Base-by-base conservation (phyloP, 1,140 invertebrate species). In the Branchinecta lynchi region DNA sequence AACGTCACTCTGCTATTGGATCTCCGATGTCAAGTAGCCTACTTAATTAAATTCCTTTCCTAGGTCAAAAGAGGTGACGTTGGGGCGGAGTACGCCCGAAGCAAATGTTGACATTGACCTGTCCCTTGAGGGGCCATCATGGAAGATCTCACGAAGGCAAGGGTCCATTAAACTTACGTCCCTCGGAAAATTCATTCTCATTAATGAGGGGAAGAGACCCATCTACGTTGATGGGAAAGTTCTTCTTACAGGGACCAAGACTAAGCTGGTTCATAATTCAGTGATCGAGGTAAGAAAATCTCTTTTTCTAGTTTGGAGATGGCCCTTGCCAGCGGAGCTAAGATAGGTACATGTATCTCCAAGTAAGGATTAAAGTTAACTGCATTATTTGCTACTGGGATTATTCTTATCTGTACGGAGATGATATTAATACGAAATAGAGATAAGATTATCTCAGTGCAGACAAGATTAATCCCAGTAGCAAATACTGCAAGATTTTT, bases 191-290 rank as follows among this genome's bases (percentile, higher is more conserved):
- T 98, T 98, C 78, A 90, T 92, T 74, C 82, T 98, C 70, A 87
- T 88, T 6, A 97, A 96, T 71, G 91, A 96, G 78, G 95, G 94
- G n/a, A 96, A 96, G 76, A 78, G 94, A 72, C 87, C 93, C 0
- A 90, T 98, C 73, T 95, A 90, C 78, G 89, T 98, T 7, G 93
- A 98, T 78, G 92, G 93, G 5, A 85, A 89, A 73, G 91, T 93
- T 0, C 85, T 98, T 66, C 80, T 93, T 3, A 83, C 85, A 65
- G 91, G 90, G 20, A 91, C 88, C 76, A 93, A 93, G 82, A 86
- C 86, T 43, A 88, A 90, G 74, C 81, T 98, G 3, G 89, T 88
- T 73, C 89, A 97, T 78, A 96, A 97, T 79, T 92, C 91, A 72
- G 89, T 97, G 6, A 87, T 99, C 70, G 93, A 98, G 85, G 90